Evolutionary conservation across 2,888 invertebrate genomes (phyloP).

Genomic region (Neocrepidodera transversa): DNA sequence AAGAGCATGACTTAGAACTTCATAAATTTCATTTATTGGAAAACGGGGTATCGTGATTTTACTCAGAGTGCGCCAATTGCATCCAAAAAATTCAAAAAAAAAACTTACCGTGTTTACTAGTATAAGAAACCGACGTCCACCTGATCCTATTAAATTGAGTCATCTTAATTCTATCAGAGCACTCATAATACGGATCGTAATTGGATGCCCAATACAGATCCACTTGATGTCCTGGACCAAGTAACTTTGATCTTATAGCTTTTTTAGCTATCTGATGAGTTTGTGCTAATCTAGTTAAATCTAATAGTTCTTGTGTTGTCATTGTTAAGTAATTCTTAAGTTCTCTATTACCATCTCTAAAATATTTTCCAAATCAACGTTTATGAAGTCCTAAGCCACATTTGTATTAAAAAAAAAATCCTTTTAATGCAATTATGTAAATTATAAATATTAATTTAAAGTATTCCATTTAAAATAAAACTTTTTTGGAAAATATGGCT

Average conservation of each 20-base stretch:
- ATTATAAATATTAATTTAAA: too few species aligned
- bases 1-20: too few species aligned
- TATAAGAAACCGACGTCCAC: conserved; percentile 58
- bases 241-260: conserved; percentile 66
- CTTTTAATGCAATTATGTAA: too few species aligned
- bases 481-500: too few species aligned
- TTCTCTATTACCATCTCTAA: conserved; percentile 38
- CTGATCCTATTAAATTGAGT: conserved; percentile 56
- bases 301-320: conserved; percentile 49
- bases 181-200: conserved; percentile 52
- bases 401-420: too few species aligned
- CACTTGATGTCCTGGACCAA: conserved; percentile 66
- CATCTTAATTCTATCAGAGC: conserved; percentile 52
- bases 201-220: conserved; percentile 76
- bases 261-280: conserved; percentile 51
- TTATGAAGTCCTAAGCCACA: too few species aligned
- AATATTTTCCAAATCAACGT: too few species aligned
- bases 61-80: too few species aligned
- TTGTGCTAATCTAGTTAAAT: conserved; percentile 20
- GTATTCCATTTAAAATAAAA: too few species aligned
- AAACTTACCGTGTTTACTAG: conserved; percentile 58
- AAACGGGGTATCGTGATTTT: too few species aligned
- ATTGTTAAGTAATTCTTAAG: conserved; percentile 43
- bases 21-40: too few species aligned
- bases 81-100: not conserved